Evolutionary conservation across 2,888 invertebrate genomes (phyloP), one percentile per base, ranked within the genome.

Genomic region (Altica lythri): DNA sequence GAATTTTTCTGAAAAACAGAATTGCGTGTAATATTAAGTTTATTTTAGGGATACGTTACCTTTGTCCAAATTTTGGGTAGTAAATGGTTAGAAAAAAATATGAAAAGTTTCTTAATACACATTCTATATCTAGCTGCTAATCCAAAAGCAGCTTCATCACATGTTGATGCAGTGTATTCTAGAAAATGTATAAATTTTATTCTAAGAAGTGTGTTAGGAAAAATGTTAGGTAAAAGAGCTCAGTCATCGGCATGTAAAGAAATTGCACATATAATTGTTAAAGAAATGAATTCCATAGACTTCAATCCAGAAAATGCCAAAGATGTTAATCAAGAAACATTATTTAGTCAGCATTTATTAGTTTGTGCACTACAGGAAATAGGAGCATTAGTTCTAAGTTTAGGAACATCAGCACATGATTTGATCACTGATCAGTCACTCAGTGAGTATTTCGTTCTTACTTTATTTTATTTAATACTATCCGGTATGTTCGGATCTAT

Each of bases 181-280:
- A 86, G 98, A 64, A 96, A 96, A 77, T 99, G 98, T 75, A 92
- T 98, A 56, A 92, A 92, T 73, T 99, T 95, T 75, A 94, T 98
- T 63, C 79, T 98, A 49, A 85, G 95, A 42, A 90, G 92, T 57
- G 88, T 95, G 1, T 82, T 98, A 27, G 96, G 98, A 0, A 90
- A 92, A 74, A 88, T 98, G 85, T 81, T 99, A 14, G 93, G 96
- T 0, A 99, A 99, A 78, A 96, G 96, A 68, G 95, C 97, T 5
- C 99, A 99, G 77, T 88, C 93, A 19, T 90, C 92, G 0, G 97
- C 97, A 0, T 92, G 94, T 72, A 93, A 95, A 72, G 95, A 97
- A 77, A 88, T 99, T 47, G 89, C 94, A 60, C 89, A 90, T 63
- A 88, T 96, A 47, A 88, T 98, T 49, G 85, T 91, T 32, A 93